Evolutionary conservation across 2,113 vertebrate species (phyloP).

Genomic region (Takifugu bimaculatus): DNA sequence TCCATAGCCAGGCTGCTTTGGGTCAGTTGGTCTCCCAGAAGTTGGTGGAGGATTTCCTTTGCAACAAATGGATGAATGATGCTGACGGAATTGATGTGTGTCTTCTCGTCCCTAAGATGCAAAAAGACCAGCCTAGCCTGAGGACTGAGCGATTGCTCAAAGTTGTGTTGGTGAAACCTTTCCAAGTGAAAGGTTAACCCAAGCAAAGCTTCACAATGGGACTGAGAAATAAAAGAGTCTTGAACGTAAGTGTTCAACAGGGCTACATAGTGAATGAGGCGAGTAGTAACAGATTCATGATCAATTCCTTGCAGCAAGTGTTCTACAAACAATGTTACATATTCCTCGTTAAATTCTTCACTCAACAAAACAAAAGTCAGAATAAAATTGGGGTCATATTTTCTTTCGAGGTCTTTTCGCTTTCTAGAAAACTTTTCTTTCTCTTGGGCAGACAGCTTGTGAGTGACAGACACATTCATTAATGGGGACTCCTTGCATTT

Average conservation of each 20-base stretch:
- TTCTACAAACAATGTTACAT: constrained; percentile 68
- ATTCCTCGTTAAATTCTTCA: constrained; percentile 66
- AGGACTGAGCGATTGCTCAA: constrained; percentile 70
- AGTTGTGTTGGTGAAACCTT: constrained; percentile 49
- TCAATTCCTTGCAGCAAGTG: constrained; percentile 73
- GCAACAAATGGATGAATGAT: constrained; percentile 83
- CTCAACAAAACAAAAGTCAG: constrained; percentile 83
- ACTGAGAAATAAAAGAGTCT: constrained; percentile 78
- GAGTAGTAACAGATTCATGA: constrained; percentile 54
- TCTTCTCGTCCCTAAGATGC: constrained; percentile 74
- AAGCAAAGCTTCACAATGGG: constrained; percentile 82
- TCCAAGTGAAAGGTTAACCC: constrained; percentile 30
- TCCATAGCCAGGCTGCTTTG: constrained; percentile 73
- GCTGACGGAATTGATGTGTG: constrained; percentile 70
- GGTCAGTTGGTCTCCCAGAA: constrained; percentile 58
- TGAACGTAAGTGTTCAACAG: constrained; percentile 82
- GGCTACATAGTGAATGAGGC: constrained; percentile 74
- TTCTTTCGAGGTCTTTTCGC: constrained; percentile 52
- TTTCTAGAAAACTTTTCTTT: constrained; percentile 73
- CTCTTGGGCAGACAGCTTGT: constrained; percentile 74
- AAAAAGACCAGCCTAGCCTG: constrained; percentile 78
- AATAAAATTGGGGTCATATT: constrained; percentile 69
- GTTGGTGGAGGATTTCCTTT: constrained; percentile 79
- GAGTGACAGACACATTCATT: constrained; percentile 79
- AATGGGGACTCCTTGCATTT: constrained; percentile 66